phyloP scores from a whole-genome alignment of 1,140 invertebrate species.

The Trichonephila clavipes region DNA sequence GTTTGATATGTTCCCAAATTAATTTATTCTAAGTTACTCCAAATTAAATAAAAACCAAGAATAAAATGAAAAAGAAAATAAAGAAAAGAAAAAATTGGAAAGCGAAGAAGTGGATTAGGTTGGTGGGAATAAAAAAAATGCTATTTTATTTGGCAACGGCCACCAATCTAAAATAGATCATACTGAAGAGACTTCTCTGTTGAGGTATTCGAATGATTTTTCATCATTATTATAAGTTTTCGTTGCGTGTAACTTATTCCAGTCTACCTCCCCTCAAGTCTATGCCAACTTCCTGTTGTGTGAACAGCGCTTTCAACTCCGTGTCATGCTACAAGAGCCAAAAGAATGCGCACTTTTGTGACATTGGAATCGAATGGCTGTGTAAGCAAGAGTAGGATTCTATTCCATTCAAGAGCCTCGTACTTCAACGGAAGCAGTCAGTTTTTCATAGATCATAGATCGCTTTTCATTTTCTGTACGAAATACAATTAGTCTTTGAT shows the following conservation, averaged over 20 bases:
- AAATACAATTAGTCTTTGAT: not conserved
- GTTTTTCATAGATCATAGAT: not conserved
- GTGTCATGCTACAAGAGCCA: not conserved
- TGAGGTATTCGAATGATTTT: constrained; percentile 49
- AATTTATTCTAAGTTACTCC: not conserved
- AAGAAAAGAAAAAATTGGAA: not conserved
- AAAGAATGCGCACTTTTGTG: constrained; percentile 5
- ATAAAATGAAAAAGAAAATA: not conserved
- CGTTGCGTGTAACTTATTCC: constrained; percentile 5
- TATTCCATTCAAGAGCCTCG: not conserved
- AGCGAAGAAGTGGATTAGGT: not conserved
- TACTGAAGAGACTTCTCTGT: constrained; percentile 4
- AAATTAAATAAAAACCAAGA: not conserved
- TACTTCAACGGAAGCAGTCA: not conserved
- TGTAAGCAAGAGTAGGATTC: not conserved
- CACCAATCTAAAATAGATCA: not conserved
- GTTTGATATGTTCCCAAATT: not conserved
- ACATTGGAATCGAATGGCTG: not conserved
- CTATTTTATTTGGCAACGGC: constrained; percentile 2
- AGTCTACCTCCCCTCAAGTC: not conserved
- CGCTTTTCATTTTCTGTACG: not conserved
- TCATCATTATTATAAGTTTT: constrained; percentile 47
- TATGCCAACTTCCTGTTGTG: not conserved
- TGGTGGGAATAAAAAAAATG: not conserved
- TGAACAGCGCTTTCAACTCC: not conserved